phyloP scores from a whole-genome alignment of 2,888 invertebrate genomes.

The Spialia ferax region DNA sequence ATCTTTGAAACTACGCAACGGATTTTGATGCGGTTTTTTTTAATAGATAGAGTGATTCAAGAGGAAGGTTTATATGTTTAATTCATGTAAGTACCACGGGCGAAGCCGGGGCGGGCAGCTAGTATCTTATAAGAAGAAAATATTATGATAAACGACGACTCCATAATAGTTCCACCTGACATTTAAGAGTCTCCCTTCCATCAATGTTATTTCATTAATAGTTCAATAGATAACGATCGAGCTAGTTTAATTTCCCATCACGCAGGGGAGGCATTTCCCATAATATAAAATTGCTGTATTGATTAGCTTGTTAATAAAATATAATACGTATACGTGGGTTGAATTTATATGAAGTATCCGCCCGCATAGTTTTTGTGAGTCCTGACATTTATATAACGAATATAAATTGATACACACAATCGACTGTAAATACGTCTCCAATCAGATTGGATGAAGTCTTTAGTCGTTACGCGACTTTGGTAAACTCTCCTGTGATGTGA shows the following conservation, averaged over 20 bases:
- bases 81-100: too few relatives aligned
- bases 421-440: not conserved
- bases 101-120: too few relatives aligned
- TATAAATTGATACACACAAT: not conserved
- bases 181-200: slow-evolving; percentile 24
- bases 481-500: slow-evolving; percentile 13
- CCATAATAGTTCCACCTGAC: slow-evolving; percentile 17
- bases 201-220: slow-evolving; percentile 34
- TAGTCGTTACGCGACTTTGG: not conserved
- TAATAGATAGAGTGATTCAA: too few relatives aligned
- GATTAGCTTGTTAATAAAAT: slow-evolving; percentile 29
- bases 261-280: slow-evolving; percentile 23
- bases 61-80: too few relatives aligned
- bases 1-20: too few relatives aligned
- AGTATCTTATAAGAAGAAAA: slow-evolving; percentile 15
- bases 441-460: not conserved
- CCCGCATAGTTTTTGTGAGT: slow-evolving; percentile 21
- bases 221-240: slow-evolving; percentile 35
- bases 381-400: slow-evolving; percentile 28
- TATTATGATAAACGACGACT: not conserved
- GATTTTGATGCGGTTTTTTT: too few relatives aligned
- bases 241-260: slow-evolving; percentile 35
- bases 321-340: slow-evolving; percentile 14
- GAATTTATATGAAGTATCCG: slow-evolving; percentile 5
- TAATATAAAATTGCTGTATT: slow-evolving; percentile 31